phyloP scores from a whole-genome alignment of 2,888 invertebrate genomes.

The Meloe dianella region DNA sequence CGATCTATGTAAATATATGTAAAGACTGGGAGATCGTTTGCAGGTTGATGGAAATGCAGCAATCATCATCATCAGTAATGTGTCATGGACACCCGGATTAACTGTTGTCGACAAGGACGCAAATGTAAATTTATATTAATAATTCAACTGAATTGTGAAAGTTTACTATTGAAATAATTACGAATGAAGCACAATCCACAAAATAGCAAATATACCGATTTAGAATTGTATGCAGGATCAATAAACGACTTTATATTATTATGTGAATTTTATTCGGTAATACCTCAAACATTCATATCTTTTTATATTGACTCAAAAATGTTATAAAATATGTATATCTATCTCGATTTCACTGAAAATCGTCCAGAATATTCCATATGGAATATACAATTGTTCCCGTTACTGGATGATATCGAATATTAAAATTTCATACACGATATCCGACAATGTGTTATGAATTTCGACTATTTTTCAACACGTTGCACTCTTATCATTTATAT shows the following conservation, averaged over 20 bases:
- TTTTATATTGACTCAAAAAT: conserved; percentile 2
- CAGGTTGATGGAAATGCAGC: background rate
- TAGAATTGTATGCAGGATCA: background rate
- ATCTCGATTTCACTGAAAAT: background rate
- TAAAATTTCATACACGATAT: background rate
- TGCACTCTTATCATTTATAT: background rate
- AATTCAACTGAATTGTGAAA: background rate
- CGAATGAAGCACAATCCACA: background rate
- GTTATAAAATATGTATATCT: conserved; percentile 1
- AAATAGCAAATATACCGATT: background rate
- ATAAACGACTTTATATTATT: background rate
- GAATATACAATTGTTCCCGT: background rate
- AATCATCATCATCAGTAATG: background rate
- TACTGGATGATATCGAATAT: background rate
- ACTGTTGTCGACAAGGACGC: background rate
- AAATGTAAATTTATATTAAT: background rate
- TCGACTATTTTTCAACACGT: background rate
- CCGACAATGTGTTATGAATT: background rate
- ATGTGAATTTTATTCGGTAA: conserved; percentile 8
- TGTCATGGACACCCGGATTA: conserved; percentile 2
- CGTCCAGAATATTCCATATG: background rate
- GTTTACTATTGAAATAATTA: background rate
- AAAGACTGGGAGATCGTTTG: background rate
- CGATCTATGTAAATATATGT: background rate
- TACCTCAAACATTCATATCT: background rate